phyloP scores from a whole-genome alignment of 2,113 vertebrate genomes.

The Chaetops frenatus region DNA sequence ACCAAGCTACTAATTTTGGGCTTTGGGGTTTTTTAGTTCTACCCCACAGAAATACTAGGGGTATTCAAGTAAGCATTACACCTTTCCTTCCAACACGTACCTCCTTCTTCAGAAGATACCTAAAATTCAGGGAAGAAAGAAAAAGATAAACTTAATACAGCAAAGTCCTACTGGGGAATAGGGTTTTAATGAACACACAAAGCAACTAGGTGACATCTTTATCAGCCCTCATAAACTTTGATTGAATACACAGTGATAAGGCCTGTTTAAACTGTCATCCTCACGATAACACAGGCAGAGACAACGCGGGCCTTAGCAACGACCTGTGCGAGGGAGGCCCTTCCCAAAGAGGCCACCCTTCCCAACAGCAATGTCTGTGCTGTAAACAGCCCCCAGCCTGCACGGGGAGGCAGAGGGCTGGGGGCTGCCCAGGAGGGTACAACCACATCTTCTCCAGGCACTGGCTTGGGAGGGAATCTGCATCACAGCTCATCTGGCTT shows the following conservation, averaged over 20 bases:
- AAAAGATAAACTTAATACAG: background rate
- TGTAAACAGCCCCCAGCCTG: background rate
- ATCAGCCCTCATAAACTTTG: conserved; percentile 98
- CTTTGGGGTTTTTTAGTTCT: background rate
- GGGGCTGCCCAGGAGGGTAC: background rate
- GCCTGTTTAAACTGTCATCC: conserved; percentile 95
- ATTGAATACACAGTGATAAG: conserved; percentile 98
- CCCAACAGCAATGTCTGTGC: background rate
- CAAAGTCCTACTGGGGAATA: conserved; percentile 49
- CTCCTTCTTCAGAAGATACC: background rate
- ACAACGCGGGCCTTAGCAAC: conserved; percentile 60
- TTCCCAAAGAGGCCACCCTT: background rate
- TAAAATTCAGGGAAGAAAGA: background rate
- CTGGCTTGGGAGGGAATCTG: background rate
- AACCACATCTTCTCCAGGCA: background rate
- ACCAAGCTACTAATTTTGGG: background rate
- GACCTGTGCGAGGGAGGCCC: background rate
- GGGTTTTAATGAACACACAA: conserved; percentile 76
- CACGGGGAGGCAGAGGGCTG: background rate
- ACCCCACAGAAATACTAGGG: background rate
- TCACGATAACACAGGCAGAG: conserved; percentile 82
- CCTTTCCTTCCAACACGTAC: background rate
- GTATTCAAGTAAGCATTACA: background rate
- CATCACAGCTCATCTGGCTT: background rate
- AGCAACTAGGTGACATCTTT: conserved; percentile 84